Conservation (phyloP, 1,140 invertebrate genomes). For the Megathymus violae region DNA sequence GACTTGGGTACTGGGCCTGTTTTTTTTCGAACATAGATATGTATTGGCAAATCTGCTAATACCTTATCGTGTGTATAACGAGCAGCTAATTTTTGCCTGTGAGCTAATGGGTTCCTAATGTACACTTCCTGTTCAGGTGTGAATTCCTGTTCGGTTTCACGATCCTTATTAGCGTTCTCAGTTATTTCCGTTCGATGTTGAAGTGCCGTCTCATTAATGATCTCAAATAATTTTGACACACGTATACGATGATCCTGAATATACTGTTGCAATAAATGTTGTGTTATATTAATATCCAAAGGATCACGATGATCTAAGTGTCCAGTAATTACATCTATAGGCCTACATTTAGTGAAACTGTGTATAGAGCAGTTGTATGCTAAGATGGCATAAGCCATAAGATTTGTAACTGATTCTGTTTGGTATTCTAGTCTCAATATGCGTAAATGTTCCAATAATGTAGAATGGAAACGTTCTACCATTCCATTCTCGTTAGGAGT, state of each 20-base stretch:
- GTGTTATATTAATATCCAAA: not conserved
- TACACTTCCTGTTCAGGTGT: too few species aligned
- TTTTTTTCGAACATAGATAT: too few species aligned
- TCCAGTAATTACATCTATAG: slow-evolving; percentile 6
- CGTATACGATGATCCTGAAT: not conserved
- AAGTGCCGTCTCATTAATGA: too few species aligned
- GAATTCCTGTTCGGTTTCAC: too few species aligned
- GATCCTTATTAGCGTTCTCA: too few species aligned
- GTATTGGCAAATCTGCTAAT: too few species aligned
- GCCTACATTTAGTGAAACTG: slow-evolving; percentile 3
- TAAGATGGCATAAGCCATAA: slow-evolving; percentile 15
- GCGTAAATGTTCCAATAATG: slow-evolving; percentile 26
- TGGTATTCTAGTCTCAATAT: slow-evolving; percentile 3
- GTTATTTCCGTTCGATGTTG: too few species aligned
- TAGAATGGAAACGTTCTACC: slow-evolving; percentile 18
- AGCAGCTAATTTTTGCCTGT: too few species aligned
- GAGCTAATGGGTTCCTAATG: too few species aligned
- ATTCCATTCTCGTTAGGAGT: slow-evolving; percentile 19
- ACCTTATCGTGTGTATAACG: too few species aligned
- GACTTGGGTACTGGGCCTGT: too few species aligned
- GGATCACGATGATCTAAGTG: slow-evolving; percentile 20
- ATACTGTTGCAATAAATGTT: slow-evolving; percentile 9
- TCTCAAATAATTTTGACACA: too few species aligned
- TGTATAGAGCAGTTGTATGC: slow-evolving; percentile 15
- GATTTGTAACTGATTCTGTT: slow-evolving; percentile 10